These are phyloP conservation scores for Malacosoma neustria DNA, from an alignment of 2,888 invertebrate genomes.

Conservation along the genomic window DNA sequence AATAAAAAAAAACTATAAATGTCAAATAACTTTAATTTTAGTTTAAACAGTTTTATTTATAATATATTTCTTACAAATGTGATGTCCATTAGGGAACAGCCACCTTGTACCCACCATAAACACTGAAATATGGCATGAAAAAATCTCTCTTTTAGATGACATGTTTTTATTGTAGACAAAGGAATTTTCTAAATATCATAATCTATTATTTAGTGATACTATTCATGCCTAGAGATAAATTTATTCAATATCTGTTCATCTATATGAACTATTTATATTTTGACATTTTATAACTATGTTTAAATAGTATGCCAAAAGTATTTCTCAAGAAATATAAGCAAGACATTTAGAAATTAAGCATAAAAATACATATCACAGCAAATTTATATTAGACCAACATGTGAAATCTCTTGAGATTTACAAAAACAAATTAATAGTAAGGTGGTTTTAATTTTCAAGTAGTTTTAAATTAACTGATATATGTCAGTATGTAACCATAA, in stretches of 20 bases:
- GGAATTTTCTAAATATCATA: too few species aligned
- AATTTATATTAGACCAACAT: slow-evolving; percentile 58
- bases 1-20: slow-evolving; percentile 28
- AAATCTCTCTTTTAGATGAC: too few species aligned
- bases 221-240: too few species aligned
- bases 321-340: too few species aligned
- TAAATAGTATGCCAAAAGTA: too few species aligned
- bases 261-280: too few species aligned
- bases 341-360: slow-evolving; percentile 50
- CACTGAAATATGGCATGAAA: slow-evolving; percentile 47
- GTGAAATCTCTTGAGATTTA: slow-evolving; percentile 12
- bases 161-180: too few species aligned
- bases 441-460: slow-evolving; percentile 24
- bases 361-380: slow-evolving; percentile 72
- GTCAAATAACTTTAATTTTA: slow-evolving; percentile 70
- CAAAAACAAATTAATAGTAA: slow-evolving; percentile 16
- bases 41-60: slow-evolving; percentile 63
- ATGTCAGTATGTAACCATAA: slow-evolving; percentile 25
- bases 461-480: slow-evolving; percentile 31
- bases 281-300: too few species aligned
- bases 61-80: slow-evolving; percentile 53
- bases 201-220: too few species aligned
- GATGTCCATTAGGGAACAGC: slow-evolving; percentile 50
- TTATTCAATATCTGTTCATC: too few species aligned
- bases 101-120: slow-evolving; percentile 43